Base-by-base conservation (phyloP, 2,888 invertebrate genomes). In the Zaprionus lineosus region DNA sequence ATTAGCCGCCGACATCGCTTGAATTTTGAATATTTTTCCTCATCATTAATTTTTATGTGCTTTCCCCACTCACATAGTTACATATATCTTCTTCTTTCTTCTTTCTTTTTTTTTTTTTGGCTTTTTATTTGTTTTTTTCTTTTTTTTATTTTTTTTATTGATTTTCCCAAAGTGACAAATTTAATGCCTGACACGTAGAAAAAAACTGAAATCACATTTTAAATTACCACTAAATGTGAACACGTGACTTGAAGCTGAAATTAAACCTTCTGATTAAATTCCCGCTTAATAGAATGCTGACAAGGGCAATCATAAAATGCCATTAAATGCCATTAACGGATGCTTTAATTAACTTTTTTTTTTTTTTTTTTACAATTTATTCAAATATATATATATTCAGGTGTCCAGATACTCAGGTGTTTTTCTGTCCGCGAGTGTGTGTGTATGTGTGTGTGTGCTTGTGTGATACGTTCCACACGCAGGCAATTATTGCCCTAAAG, bases 261-360 rank as follows among this genome's bases (percentile, higher is more conserved):
- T 24, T 46, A 28, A 16, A 47, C 51, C 12, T 66, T 18, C 5
- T 18, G 36, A 41, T 51, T 51, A 60, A 48, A 46, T 33, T 12
- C 16, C 24, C 39, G 48, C 5, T 16, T 34, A 56, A 8, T 6
- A 43, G 41, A 73, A 61, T 41, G 31, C 51, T 44, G 50, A 34
- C 14, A 29, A 12, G 37, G 34, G 29, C 41, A 37, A 24, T 50
- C 68, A 59, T 67, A 51, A 77, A 81, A 46, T 16, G 15, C 21
- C 41, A 44, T 37, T 50, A 63, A 70, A 58, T 34, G 59, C 56
- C 77, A 82, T 84, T 81, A 77, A 26, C 60, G 29, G 7, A n/a
- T n/a, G n/a, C n/a, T n/a, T n/a, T n/a, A n/a, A n/a, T n/a, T n/a
- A n/a, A n/a, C n/a, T n/a, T n/a, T n/a, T n/a, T n/a, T n/a, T n/a